These are phyloP conservation scores for Mesocricetus auratus DNA, from an alignment of 2,113 vertebrate species.

Conservation along the genomic window DNA sequence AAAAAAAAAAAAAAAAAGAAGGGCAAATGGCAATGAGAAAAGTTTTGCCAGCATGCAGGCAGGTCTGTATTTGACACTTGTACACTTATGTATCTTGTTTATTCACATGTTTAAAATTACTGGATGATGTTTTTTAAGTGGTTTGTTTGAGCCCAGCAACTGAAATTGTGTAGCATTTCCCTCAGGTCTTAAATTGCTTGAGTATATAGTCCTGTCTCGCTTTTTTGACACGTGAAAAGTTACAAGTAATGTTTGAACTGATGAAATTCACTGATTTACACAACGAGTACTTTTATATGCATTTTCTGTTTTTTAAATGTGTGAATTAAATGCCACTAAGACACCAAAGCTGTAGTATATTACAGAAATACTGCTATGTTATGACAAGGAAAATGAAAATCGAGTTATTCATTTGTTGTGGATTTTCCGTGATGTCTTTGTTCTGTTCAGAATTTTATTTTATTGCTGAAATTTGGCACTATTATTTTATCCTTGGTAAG, in stretches of 20 bases:
- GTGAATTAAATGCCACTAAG: slow-evolving; percentile 23
- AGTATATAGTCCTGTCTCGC: slow-evolving; percentile 10
- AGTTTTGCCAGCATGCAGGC: neutral
- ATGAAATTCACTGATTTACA: slow-evolving; percentile 31
- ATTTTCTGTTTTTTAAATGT: slow-evolving; percentile 28
- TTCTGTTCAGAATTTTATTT: slow-evolving; percentile 59
- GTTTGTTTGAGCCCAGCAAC: slow-evolving; percentile 21
- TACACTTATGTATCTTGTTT: neutral
- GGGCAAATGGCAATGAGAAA: neutral
- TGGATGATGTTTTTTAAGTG: neutral
- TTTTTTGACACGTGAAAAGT: neutral
- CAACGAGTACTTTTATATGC: neutral
- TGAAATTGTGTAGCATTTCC: slow-evolving; percentile 32
- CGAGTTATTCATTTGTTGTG: slow-evolving; percentile 4
- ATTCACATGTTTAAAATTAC: neutral
- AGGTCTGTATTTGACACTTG: slow-evolving; percentile 19
- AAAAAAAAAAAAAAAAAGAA: neutral
- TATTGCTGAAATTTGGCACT: slow-evolving; percentile 35
- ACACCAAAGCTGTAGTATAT: neutral
- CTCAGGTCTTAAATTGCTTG: slow-evolving; percentile 13
- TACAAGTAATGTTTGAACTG: neutral
- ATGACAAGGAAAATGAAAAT: slow-evolving; percentile 11
- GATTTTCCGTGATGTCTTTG: slow-evolving; percentile 4
- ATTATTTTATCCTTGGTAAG: slow-evolving; percentile 25
- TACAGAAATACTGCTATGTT: neutral